A percentile compares a stretch with the other conserved stretches of the same genome.
Evolutionary conservation across 2,113 vertebrate genomes (phyloP).

Genomic region (Oreamnos americanus): DNA sequence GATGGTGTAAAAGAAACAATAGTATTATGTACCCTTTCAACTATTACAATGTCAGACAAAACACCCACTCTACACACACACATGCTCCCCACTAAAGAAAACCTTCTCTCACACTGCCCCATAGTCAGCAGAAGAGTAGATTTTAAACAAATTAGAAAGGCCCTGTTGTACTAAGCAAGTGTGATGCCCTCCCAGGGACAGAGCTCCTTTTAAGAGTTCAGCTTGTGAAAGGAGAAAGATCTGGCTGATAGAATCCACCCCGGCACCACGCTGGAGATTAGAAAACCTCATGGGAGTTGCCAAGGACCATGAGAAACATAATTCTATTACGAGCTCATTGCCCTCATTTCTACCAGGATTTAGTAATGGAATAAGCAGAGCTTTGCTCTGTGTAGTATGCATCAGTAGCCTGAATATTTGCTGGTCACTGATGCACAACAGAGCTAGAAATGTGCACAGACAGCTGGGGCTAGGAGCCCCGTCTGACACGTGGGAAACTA

Average conservation of each 20-base stretch:
- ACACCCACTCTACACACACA: neutral
- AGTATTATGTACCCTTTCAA: neutral
- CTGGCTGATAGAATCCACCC: neutral
- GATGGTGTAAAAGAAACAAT: neutral
- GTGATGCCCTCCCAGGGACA: neutral
- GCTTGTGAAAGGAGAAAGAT: neutral
- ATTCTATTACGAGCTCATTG: conserved; percentile 27
- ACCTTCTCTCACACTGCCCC: neutral
- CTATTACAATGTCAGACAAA: neutral
- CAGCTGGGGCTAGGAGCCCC: neutral
- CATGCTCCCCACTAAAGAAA: neutral
- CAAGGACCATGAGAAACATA: neutral
- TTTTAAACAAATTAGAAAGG: conserved; percentile 32
- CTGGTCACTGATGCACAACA: neutral
- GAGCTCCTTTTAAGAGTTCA: neutral
- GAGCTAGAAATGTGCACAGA: neutral
- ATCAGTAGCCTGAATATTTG: neutral
- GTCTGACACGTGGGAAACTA: neutral
- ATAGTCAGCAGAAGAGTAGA: neutral
- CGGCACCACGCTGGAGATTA: neutral
- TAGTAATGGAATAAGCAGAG: conserved; percentile 10
- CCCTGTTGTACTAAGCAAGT: neutral
- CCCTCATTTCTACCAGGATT: conserved; percentile 19
- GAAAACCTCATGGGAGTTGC: neutral
- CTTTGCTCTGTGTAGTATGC: neutral